These are phyloP conservation scores for Sphaerophoria rueppellii DNA, from an alignment of 2,888 invertebrate genomes.

Conservation along the genomic window DNA sequence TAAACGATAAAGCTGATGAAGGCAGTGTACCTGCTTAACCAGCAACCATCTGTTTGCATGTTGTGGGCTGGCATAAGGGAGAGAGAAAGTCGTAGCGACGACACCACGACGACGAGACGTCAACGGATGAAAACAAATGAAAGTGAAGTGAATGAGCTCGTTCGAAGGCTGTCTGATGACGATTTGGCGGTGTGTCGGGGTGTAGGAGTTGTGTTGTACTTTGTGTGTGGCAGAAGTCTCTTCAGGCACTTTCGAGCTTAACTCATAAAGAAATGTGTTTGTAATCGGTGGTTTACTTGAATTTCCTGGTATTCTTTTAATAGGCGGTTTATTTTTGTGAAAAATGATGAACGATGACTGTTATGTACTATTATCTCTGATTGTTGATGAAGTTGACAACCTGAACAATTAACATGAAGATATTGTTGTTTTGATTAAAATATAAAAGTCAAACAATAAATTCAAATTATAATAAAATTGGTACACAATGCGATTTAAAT, in stretches of 20 bases:
- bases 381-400: background rate
- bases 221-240: slow-evolving; percentile 11
- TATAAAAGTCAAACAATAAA: too few relatives aligned
- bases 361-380: background rate
- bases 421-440: background rate
- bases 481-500: too few relatives aligned
- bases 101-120: background rate
- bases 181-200: background rate
- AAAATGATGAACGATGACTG: background rate
- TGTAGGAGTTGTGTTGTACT: slow-evolving; percentile 2
- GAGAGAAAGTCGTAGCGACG: slow-evolving; percentile 38
- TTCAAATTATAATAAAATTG: too few relatives aligned
- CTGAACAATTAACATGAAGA: background rate
- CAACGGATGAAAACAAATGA: slow-evolving; percentile 48
- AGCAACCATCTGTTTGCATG: slow-evolving; percentile 31
- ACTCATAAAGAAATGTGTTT: background rate
- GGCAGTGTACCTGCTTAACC: slow-evolving; percentile 23
- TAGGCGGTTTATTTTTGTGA: background rate
- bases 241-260: slow-evolving; percentile 23
- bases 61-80: slow-evolving; percentile 59
- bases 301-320: slow-evolving; percentile 35
- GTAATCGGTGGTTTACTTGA: slow-evolving; percentile 36
- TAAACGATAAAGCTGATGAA: slow-evolving; percentile 18
- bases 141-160: slow-evolving; percentile 64
- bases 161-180: background rate